Percentiles rank a stretch among this genome's conserved stretches.
Conservation (phyloP, 1,140 invertebrate species). For the Cydia pomonella region DNA sequence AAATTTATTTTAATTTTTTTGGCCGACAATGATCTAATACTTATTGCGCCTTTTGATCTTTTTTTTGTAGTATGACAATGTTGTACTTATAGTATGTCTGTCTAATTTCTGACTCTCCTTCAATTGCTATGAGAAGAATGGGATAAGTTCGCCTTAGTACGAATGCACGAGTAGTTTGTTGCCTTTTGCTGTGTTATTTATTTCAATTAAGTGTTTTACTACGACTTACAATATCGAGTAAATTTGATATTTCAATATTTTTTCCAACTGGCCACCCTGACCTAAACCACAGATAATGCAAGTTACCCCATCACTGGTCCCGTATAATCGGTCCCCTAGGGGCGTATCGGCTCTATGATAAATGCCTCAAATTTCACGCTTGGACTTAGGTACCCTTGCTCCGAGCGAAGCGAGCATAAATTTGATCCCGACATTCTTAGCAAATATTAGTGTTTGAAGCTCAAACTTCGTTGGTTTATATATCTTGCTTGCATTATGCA, state of each 20-base stretch:
- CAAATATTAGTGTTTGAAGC: neutral
- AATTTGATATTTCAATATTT: neutral
- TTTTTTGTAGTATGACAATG: too few relatives aligned
- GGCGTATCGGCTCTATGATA: conserved; percentile 41
- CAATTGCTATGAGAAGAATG: too few relatives aligned
- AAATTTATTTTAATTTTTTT: too few relatives aligned
- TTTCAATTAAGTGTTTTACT: neutral
- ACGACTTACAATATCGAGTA: neutral
- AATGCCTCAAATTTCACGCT: conserved; percentile 35
- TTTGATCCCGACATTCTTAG: neutral
- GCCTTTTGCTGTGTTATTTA: too few relatives aligned
- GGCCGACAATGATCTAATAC: too few relatives aligned
- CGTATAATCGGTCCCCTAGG: neutral
- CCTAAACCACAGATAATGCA: conserved; percentile 8
- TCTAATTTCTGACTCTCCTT: too few relatives aligned
- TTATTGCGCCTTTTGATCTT: too few relatives aligned
- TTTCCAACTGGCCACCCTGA: neutral
- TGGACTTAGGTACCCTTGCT: neutral
- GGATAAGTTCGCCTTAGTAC: too few relatives aligned
- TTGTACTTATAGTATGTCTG: too few relatives aligned
- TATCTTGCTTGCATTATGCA: neutral
- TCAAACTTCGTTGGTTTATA: neutral
- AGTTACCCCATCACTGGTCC: conserved; percentile 16
- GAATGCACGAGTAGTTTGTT: too few relatives aligned
- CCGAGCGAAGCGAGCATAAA: neutral